Conservation (phyloP, 2,888 invertebrate genomes). For the Vanessa cardui region DNA sequence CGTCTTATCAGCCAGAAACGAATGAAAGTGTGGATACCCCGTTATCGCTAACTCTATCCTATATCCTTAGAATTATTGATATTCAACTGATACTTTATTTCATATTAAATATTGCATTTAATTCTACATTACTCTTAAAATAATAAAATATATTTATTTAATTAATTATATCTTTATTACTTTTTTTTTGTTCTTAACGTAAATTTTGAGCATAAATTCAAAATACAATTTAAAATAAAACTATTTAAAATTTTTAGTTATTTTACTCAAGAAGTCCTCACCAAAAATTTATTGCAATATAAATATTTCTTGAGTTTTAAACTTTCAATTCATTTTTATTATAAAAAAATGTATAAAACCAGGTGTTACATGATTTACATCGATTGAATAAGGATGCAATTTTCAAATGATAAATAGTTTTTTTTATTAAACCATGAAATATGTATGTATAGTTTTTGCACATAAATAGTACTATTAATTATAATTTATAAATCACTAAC, state of each 20-base stretch:
- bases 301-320: too few species aligned
- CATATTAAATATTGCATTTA: background rate
- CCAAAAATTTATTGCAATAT: too few species aligned
- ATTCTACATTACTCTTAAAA: background rate
- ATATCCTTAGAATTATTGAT: slow-evolving; percentile 17
- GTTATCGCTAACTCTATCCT: slow-evolving; percentile 30
- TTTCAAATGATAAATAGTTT: slow-evolving; percentile 23
- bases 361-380: slow-evolving; percentile 28
- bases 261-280: too few species aligned
- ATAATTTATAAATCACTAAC: slow-evolving; percentile 28
- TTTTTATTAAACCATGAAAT: slow-evolving; percentile 28
- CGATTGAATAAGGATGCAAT: slow-evolving; percentile 27
- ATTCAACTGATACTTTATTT: slow-evolving; percentile 3
- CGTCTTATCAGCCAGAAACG: slow-evolving; percentile 78
- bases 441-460: slow-evolving; percentile 16
- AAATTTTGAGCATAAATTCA: too few species aligned
- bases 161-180: background rate
- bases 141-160: background rate
- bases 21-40: slow-evolving; percentile 69
- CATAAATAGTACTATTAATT: slow-evolving; percentile 20
- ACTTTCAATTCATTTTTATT: background rate
- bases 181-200: too few species aligned
- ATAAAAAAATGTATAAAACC: slow-evolving; percentile 3
- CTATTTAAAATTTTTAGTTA: too few species aligned
- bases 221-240: too few species aligned